A percentile compares a stretch with the other conserved stretches of the same genome.
These are phyloP conservation scores for Oscheius sp. DNA, from an alignment of 2,888 invertebrate genomes.

Conservation along the genomic window DNA sequence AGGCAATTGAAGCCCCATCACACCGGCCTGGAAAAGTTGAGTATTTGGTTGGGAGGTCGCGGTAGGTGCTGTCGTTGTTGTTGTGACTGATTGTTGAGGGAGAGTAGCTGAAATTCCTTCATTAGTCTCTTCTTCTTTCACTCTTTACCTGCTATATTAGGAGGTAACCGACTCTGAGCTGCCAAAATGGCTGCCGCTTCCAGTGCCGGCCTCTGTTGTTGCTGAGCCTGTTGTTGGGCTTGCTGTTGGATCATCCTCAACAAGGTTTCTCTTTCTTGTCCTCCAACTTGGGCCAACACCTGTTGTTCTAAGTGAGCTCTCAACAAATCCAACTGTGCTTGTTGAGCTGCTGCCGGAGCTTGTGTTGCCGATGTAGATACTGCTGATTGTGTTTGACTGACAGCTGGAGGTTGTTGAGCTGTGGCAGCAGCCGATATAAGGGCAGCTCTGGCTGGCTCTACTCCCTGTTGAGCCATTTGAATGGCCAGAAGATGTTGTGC, in stretches of 20 bases:
- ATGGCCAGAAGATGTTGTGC: constrained; percentile 18
- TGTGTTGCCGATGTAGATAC: not conserved
- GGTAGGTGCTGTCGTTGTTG: not conserved
- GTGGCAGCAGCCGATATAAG: not conserved
- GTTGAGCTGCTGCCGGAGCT: not conserved
- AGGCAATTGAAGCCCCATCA: constrained; percentile 20
- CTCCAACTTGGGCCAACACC: not conserved
- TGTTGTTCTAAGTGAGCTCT: constrained; percentile 31
- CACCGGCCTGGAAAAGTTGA: constrained; percentile 19
- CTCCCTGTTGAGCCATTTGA: constrained; percentile 10
- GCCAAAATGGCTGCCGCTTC: constrained; percentile 2
- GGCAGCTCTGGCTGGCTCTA: constrained; percentile 9
- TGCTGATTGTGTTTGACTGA: not conserved
- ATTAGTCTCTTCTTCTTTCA: not conserved
- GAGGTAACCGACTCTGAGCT: not conserved
- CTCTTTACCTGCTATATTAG: not conserved
- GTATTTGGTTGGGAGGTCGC: not conserved
- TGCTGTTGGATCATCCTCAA: constrained; percentile 18
- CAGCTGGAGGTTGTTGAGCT: constrained; percentile 1
- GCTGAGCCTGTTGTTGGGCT: not conserved
- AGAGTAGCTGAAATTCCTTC: not conserved
- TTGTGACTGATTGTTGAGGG: not conserved
- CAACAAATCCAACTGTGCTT: constrained; percentile 11
- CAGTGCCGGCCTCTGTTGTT: not conserved
- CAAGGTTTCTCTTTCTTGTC: constrained; percentile 10